Conservation (phyloP, 2,113 vertebrate genomes). For the Papio anubis region DNA sequence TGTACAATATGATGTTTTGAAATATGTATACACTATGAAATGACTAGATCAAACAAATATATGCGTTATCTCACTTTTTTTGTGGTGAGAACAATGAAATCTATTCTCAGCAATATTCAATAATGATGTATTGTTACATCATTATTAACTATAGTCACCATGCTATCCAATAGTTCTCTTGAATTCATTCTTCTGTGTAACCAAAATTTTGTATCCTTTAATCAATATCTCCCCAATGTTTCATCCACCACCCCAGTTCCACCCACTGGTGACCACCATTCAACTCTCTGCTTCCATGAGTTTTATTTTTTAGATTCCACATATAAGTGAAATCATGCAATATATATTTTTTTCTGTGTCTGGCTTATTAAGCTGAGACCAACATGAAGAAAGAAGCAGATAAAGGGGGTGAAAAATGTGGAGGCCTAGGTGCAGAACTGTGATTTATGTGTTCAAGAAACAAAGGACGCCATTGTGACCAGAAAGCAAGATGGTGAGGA, state of each 20-base stretch:
- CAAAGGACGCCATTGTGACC: fast-evolving
- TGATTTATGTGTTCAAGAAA: background rate
- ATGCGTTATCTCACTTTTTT: background rate
- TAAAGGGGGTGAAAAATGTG: fast-evolving
- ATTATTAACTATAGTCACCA: background rate
- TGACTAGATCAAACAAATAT: background rate
- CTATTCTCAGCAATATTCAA: background rate
- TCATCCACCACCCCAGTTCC: too few relatives aligned
- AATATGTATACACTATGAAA: background rate
- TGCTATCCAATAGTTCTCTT: background rate
- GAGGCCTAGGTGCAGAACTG: background rate
- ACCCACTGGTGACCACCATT: background rate
- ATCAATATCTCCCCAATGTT: background rate
- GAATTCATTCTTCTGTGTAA: background rate
- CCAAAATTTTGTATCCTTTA: background rate
- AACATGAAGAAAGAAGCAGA: background rate
- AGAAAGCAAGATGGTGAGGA: background rate
- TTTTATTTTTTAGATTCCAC: background rate
- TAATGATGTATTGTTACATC: too few relatives aligned
- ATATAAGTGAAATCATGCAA: background rate
- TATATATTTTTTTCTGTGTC: background rate
- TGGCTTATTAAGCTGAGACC: background rate
- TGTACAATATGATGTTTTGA: background rate
- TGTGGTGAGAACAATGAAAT: background rate
- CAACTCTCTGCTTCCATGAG: background rate